A percentile compares a stretch with the other conserved stretches of the same genome.
phyloP scores from a whole-genome alignment of 2,888 invertebrate species.

The Troides oblongomaculatus region DNA sequence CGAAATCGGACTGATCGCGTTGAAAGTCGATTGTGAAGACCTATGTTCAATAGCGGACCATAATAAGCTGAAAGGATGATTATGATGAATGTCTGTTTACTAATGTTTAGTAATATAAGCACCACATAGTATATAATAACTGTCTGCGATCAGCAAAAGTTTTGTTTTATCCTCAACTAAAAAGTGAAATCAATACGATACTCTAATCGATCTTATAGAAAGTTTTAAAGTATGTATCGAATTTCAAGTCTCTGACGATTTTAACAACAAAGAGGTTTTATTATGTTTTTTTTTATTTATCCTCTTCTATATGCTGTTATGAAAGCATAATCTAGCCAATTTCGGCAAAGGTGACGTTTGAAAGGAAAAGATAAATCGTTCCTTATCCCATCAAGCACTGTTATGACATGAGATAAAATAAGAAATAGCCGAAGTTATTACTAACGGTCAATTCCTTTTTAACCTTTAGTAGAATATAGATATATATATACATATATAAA shows the following conservation, averaged over 20 bases:
- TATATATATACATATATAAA: neutral
- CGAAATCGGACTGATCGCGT: no score
- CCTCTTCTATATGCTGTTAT: neutral
- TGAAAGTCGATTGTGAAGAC: no score
- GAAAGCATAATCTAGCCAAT: neutral
- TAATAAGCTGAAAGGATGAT: no score
- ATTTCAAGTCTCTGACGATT: neutral
- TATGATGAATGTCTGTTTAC: no score
- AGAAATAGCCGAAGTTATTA: neutral
- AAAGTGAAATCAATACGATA: no score
- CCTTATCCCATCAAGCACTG: neutral
- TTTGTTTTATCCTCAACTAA: no score
- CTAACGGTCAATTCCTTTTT: neutral
- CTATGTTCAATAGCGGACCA: no score
- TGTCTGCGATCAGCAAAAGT: no score
- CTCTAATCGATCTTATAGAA: no score
- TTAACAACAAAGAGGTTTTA: neutral
- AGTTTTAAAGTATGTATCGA: neutral
- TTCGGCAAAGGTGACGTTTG: neutral
- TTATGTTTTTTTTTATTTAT: neutral
- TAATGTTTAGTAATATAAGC: no score
- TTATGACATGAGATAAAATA: neutral
- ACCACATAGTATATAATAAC: no score
- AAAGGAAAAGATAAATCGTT: conserved; percentile 1
- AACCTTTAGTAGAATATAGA: neutral